These are phyloP conservation scores for Danio aesculapii DNA, from an alignment of 2,797 vertebrate genomes.

Conservation along the genomic window DNA sequence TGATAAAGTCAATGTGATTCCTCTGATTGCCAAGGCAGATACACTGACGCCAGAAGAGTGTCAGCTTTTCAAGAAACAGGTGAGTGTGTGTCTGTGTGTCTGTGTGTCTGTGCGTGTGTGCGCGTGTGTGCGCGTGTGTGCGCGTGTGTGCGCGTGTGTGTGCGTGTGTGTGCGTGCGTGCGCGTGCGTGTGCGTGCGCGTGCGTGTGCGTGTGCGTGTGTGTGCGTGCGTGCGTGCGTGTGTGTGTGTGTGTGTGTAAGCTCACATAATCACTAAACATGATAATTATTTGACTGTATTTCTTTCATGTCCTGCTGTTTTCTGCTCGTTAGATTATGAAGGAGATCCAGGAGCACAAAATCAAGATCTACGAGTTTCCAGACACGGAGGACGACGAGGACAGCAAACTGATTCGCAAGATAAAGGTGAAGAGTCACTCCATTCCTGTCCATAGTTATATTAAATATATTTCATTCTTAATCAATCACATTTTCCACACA, in stretches of 20 bases:
- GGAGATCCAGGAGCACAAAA: conserved; percentile 86
- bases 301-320: neutral
- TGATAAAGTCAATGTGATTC: conserved; percentile 87
- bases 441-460: no score
- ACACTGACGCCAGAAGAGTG: conserved; percentile 85
- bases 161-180: conserved; percentile 62
- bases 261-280: neutral
- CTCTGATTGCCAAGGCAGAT: conserved; percentile 85
- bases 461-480: no score
- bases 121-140: conserved; percentile 63
- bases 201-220: no score
- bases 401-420: conserved; percentile 84
- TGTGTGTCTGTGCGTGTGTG: conserved; percentile 63
- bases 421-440: conserved; percentile 75
- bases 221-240: no score
- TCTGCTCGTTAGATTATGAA: conserved; percentile 80
- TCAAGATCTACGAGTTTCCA: conserved; percentile 86
- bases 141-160: conserved; percentile 69
- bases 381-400: conserved; percentile 85
- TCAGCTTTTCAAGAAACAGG: conserved; percentile 87
- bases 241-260: conserved; percentile 59
- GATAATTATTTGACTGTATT: neutral
- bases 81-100: conserved; percentile 70
- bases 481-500: no score
- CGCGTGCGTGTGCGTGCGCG: no score